Evolutionary conservation across 1,140 invertebrate genomes (phyloP).

Genomic region (Drosophila pruinosa): DNA sequence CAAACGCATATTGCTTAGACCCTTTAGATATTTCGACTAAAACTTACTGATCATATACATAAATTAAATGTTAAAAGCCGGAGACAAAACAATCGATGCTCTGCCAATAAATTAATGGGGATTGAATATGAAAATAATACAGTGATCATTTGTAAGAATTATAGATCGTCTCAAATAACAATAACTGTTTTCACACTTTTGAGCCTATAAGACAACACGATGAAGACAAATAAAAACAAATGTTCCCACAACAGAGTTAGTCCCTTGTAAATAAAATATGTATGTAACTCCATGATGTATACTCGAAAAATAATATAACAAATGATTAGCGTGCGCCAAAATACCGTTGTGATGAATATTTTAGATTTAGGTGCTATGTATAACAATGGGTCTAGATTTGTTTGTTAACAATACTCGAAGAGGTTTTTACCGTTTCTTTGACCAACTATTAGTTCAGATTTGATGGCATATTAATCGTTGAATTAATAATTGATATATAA

Average conservation of each 20-base stretch:
- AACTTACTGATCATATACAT: conserved; percentile 20
- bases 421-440: conserved; percentile 46
- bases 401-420: conserved; percentile 58
- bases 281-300: conserved; percentile 25
- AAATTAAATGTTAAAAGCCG: conserved; percentile 25
- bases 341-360: conserved; percentile 58
- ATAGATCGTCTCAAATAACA: conserved; percentile 40
- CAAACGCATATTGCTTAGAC: conserved; percentile 5
- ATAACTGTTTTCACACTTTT: conserved; percentile 75
- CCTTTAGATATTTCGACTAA: conserved; percentile 8
- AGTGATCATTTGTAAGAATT: conserved; percentile 45
- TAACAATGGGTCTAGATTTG: conserved; percentile 66
- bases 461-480: conserved; percentile 69
- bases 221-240: conserved; percentile 33
- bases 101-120: conserved; percentile 13
- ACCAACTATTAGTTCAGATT: conserved; percentile 32
- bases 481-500: conserved; percentile 49
- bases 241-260: not conserved
- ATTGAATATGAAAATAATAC: not conserved
- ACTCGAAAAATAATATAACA: conserved; percentile 58
- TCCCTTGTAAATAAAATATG: not conserved
- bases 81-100: not conserved
- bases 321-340: conserved; percentile 77
- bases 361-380: not conserved
- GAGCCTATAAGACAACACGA: conserved; percentile 49